Conservation (phyloP, 2,888 invertebrate genomes). For the Diogma glabrata region DNA sequence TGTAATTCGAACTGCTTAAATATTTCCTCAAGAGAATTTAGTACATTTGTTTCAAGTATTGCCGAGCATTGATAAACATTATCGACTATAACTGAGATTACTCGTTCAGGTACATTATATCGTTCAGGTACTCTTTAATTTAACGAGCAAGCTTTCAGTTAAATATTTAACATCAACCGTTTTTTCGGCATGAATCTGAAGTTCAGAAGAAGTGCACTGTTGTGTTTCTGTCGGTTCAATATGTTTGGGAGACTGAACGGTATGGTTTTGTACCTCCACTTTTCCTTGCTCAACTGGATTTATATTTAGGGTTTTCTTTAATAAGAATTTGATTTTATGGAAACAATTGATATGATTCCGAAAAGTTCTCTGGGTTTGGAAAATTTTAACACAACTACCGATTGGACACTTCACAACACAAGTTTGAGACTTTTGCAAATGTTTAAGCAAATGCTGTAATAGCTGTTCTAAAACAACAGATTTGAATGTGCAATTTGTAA, state of each 20-base stretch:
- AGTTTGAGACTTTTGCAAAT: neutral
- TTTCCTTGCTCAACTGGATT: no score
- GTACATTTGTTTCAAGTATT: neutral
- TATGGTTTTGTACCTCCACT: no score
- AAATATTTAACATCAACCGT: neutral
- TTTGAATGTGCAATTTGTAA: neutral
- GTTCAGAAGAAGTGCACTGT: no score
- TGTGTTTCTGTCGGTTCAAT: no score
- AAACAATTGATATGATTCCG: neutral
- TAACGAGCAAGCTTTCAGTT: neutral
- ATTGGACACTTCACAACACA: no score
- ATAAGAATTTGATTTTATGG: neutral
- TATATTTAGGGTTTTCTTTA: no score
- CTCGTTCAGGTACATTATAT: neutral
- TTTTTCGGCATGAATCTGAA: no score
- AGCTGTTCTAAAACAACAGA: neutral
- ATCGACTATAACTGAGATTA: neutral
- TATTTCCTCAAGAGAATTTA: neutral
- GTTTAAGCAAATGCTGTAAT: neutral
- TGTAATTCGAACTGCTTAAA: neutral
- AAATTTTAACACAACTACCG: neutral
- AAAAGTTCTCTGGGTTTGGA: neutral
- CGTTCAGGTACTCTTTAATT: neutral
- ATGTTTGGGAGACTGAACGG: no score
- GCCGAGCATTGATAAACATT: neutral